Evolutionary conservation across 2,888 invertebrate species (phyloP).

Genomic region (Hemithea aestivaria): DNA sequence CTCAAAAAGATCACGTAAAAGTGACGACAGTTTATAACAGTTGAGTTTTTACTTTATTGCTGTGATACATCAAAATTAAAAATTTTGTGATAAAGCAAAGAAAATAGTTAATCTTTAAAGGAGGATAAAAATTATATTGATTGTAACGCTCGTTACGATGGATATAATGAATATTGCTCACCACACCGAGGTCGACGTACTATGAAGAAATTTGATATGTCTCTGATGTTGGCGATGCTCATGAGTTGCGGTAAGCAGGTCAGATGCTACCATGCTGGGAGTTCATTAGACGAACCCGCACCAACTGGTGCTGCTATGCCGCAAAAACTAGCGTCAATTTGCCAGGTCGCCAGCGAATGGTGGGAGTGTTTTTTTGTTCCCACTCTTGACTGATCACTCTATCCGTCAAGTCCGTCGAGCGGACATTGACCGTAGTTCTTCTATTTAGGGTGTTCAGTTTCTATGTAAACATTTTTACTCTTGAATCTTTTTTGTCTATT

Average conservation of each 20-base stretch:
- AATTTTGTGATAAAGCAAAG: constrained; percentile 4
- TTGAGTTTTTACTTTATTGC: constrained; percentile 23
- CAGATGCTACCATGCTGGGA: constrained; percentile 42
- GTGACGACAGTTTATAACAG: constrained; percentile 22
- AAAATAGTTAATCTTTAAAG: too few species aligned
- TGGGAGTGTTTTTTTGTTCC: constrained; percentile 58
- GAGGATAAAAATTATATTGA: too few species aligned
- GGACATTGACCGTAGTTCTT: constrained; percentile 70
- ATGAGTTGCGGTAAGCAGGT: constrained; percentile 46
- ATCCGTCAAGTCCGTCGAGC: constrained; percentile 55
- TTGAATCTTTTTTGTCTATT: constrained; percentile 9
- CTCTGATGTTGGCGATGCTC: constrained; percentile 44
- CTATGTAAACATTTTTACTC: constrained; percentile 30
- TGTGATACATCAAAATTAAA: constrained; percentile 2
- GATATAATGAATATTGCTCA: too few species aligned
- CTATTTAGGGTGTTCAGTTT: constrained; percentile 61
- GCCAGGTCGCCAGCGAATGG: constrained; percentile 47
- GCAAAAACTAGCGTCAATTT: constrained; percentile 70
- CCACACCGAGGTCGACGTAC: constrained; percentile 49
- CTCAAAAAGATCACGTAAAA: constrained; percentile 41
- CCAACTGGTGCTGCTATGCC: constrained; percentile 30
- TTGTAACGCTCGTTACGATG: too few species aligned
- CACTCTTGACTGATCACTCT: constrained; percentile 64
- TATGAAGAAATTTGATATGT: constrained; percentile 55
- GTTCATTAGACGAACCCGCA: constrained; percentile 53